Evolutionary conservation across 1,140 invertebrate genomes (phyloP), one percentile per base, ranked within the genome.

Genomic region (Temnothorax curvispinosus): DNA sequence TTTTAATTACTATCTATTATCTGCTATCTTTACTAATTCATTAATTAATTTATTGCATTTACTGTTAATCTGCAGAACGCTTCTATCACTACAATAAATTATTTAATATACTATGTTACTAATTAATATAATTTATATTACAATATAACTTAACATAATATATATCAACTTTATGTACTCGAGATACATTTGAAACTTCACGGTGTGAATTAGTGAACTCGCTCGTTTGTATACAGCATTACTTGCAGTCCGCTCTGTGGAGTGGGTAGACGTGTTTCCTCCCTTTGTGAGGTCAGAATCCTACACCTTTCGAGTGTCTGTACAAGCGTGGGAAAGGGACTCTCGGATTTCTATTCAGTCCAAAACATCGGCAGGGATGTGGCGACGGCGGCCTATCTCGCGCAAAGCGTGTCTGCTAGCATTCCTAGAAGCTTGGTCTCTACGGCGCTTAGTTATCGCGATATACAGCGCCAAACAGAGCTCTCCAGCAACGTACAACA

Each of bases 261-360:
- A 72, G 6, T 50, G 67, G 11, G n/a, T 38, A 32, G 9, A 71
- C 80, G 44, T 50, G 56, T 60, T 75, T 35, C 65, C 41, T 11
- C 35, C 54, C 54, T 74, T 75, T 84, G 80, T 62, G 41, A 54
- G 44, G 27, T 74, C 18, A 82, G 80, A 60, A 74, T 74, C 13
- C 54, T 74, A 58, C 18, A 18, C 52, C 54, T 82, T 82, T 71
- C 27, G 41, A 60, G 35, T 27, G 21, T 74, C 41, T 38, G 41
- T 75, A 50, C 54, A 84, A 60, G 18, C 69, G 27, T 75, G 56
- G 18, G 47, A 71, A 72, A 58, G 38, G 52, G 80, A 60, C 54
- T 35, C 78, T 75, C n/a, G 56, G 69, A 84, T 84, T 74, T 75
- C 80, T 74, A 74, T 84, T 62, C 38, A 82, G 80, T 82, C n/a